phyloP scores from a whole-genome alignment of 2,113 vertebrate species.

The Dipodomys ordii region DNA sequence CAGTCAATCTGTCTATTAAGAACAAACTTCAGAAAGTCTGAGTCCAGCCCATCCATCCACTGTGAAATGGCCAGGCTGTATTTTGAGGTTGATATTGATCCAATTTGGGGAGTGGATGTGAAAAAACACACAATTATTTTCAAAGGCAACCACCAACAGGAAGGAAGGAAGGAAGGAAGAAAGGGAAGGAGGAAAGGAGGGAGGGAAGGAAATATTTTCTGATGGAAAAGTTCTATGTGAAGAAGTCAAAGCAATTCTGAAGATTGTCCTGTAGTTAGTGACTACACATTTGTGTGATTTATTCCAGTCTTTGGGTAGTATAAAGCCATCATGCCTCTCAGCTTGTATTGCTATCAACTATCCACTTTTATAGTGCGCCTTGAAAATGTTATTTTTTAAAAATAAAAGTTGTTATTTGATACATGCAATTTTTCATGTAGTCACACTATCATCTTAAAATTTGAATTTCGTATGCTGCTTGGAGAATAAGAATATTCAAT shows the following conservation, averaged over 20 bases:
- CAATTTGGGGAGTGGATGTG: background rate
- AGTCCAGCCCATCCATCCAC: fast-evolving
- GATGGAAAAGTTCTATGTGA: background rate
- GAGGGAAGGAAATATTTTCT: background rate
- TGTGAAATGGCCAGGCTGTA: fast-evolving
- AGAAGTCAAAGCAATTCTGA: fast-evolving
- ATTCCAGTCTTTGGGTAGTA: background rate
- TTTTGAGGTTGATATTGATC: too few species aligned
- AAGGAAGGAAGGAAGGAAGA: background rate
- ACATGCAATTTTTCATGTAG: background rate
- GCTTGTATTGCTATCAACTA: background rate
- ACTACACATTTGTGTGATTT: background rate
- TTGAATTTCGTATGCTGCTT: background rate
- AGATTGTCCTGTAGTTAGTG: fast-evolving
- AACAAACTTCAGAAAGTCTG: too few species aligned
- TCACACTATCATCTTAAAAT: background rate
- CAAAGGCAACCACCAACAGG: background rate
- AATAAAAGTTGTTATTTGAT: background rate
- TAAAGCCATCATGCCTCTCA: background rate
- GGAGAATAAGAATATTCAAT: background rate
- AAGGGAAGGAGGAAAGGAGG: background rate
- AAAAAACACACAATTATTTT: background rate
- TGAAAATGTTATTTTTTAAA: background rate
- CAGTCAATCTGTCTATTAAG: background rate
- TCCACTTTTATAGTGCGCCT: background rate